Base-by-base conservation (phyloP, 1,140 invertebrate species). In the Rhysida immarginata region DNA sequence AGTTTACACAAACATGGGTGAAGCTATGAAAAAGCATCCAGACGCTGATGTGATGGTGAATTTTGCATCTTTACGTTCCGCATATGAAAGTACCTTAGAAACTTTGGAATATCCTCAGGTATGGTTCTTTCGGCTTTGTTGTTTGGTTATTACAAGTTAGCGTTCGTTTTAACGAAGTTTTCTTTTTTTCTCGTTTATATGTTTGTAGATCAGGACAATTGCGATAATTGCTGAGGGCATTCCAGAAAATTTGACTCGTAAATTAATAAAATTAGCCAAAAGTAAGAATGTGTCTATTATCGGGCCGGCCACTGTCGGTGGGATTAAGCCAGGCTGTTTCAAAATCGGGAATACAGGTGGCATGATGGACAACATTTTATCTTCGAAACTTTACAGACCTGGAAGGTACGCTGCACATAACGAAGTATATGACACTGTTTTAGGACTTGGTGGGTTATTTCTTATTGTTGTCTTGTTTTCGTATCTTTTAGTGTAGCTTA, bases 261-360 rank as follows among this genome's bases (percentile, higher is more conserved):
- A 96, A 69, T 75, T 99, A 54, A 93, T 94, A 64, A 81, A 94
- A 60, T 73, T 82, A 27, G 93, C 92, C 0, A 73, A 85, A 57
- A 77, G 85, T 61, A 90, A 85, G 64, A 77, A 78, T 26, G 87
- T 96, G 1, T 79, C 79, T 2, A 87, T 96, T 27, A 95, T 96
- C 66, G 93, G 93, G 2, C 96, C 96, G 0, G 96, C 96, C 0
- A 99, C 96, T 0, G 96, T 96, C 45, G 89, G 90, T 60, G 96
- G 96, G 25, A 85, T 99, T 24, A 99, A 99, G 68, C 96, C 96
- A 0, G 96, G 96, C 1, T 97, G 94, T 68, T 97, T 99, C 69
- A 99, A 98, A 74, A 99, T 99, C 63, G 96, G 96, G 35, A 99
- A 99, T 73, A 99, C 96, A 13, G 96, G 94, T 1, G 95, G 95